Percentiles rank a stretch among this genome's conserved stretches.
Evolutionary conservation across 2,797 vertebrate species (phyloP).

Genomic region (Garrulus glandarius): DNA sequence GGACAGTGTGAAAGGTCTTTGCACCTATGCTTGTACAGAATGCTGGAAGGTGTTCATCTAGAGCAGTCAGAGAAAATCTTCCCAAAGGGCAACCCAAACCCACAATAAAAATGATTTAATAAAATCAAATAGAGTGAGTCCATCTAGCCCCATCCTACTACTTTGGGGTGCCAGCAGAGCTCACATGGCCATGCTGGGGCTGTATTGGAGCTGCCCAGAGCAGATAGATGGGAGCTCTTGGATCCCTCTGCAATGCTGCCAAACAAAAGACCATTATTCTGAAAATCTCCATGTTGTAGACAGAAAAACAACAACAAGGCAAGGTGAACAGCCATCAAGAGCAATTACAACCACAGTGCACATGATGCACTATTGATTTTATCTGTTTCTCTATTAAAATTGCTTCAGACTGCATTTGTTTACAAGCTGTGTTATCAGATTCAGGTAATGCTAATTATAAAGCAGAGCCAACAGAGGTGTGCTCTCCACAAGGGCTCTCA

Average conservation of each 20-base stretch:
- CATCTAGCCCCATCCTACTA: neutral
- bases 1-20: neutral
- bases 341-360: neutral
- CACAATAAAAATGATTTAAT: neutral
- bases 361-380: neutral
- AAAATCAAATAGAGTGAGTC: neutral
- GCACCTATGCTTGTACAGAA: neutral
- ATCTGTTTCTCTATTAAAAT: conserved; percentile 25
- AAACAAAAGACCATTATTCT: neutral
- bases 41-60: neutral
- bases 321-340: neutral
- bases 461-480: neutral
- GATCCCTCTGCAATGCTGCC: neutral
- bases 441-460: neutral
- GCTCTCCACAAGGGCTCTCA: neutral
- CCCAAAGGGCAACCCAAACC: neutral
- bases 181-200: neutral
- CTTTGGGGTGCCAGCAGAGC: neutral
- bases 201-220: neutral
- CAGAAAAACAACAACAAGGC: neutral
- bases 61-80: neutral
- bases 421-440: conserved; percentile 33
- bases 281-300: neutral
- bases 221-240: rapidly evolving
- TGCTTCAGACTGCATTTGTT: neutral